Evolutionary conservation across 2,888 invertebrate genomes (phyloP).

Genomic region (Hartigia nigra): DNA sequence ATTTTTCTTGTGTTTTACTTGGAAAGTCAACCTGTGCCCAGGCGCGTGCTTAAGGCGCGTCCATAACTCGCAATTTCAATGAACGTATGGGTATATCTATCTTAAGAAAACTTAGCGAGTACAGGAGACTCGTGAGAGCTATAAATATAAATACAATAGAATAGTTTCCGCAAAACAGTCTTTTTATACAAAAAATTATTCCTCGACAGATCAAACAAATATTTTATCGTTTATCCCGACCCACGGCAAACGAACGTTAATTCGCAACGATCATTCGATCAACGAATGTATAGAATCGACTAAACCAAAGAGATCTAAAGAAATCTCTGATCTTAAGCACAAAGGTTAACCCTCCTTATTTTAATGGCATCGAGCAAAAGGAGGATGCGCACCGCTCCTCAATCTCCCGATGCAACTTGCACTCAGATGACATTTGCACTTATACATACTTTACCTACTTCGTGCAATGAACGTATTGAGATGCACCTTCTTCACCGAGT

Average conservation of each 20-base stretch:
- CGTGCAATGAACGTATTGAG: not conserved
- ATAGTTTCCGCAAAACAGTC: not conserved
- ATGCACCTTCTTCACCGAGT: not conserved
- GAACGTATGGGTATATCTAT: not conserved
- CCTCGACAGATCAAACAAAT: too few species aligned
- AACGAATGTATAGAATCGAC: not conserved
- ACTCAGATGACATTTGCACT: slow-evolving; percentile 43
- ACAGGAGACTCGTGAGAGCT: not conserved
- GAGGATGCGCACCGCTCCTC: slow-evolving; percentile 35
- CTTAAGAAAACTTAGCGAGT: not conserved
- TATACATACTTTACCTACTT: slow-evolving; percentile 39
- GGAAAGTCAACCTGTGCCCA: not conserved
- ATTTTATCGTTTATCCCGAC: too few species aligned
- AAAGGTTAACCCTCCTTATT: slow-evolving; percentile 39
- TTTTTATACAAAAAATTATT: not conserved
- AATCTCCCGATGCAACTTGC: not conserved
- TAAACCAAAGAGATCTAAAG: not conserved
- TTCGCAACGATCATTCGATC: too few species aligned
- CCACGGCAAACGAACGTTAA: too few species aligned
- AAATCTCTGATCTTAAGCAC: not conserved
- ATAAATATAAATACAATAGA: not conserved
- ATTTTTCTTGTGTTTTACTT: not conserved
- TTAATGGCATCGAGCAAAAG: slow-evolving; percentile 32
- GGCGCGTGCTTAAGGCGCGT: not conserved
- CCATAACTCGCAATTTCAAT: not conserved